Evolutionary conservation across 2,888 invertebrate species (phyloP).

Genomic region (Erebia ligea): DNA sequence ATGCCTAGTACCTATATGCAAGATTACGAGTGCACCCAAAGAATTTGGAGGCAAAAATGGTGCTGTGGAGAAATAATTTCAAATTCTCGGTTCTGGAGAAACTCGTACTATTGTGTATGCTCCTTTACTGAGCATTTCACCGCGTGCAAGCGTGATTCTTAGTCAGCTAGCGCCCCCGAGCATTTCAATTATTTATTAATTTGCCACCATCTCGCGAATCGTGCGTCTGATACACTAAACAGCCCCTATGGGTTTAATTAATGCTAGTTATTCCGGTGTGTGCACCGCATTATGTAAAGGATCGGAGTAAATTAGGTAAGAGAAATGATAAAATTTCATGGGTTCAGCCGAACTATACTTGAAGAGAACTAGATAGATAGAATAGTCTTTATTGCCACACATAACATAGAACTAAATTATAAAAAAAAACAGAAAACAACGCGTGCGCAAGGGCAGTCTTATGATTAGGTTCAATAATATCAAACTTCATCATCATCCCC

Average conservation of each 20-base stretch:
- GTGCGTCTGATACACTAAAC: conserved; percentile 44
- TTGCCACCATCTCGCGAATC: conserved; percentile 48
- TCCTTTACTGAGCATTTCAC: conserved; percentile 38
- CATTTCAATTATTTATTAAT: conserved; percentile 73
- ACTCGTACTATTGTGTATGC: conserved; percentile 26
- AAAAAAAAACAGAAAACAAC: no score
- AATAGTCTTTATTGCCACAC: neutral
- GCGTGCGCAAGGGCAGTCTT: no score
- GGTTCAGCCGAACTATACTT: neutral
- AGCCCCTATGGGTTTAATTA: conserved; percentile 41
- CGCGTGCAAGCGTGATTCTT: conserved; percentile 54
- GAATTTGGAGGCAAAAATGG: no score
- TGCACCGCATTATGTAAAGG: conserved; percentile 19
- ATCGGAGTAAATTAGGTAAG: conserved; percentile 14
- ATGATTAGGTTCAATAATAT: no score
- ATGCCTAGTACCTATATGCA: no score
- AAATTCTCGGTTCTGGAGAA: neutral
- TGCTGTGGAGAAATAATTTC: no score
- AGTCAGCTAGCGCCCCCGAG: conserved; percentile 64
- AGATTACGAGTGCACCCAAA: no score
- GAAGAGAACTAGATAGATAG: neutral
- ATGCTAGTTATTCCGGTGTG: conserved; percentile 36
- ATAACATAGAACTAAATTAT: no score
- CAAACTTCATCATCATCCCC: no score
- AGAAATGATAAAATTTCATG: conserved; percentile 19